Evolutionary conservation across 2,113 vertebrate species (phyloP).

Genomic region (Mohoua ochrocephala): DNA sequence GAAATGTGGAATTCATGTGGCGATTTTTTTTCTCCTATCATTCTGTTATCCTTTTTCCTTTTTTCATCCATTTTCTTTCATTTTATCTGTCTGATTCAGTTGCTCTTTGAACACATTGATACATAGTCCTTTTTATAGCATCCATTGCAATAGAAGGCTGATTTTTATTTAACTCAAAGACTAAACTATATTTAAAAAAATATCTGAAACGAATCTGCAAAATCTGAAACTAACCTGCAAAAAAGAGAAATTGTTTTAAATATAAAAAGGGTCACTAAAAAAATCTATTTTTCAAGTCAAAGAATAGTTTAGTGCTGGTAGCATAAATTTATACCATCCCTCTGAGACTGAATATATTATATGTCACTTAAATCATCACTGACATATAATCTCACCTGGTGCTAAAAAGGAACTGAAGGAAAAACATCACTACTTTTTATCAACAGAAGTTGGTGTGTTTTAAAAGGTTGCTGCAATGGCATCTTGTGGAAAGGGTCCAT

Average conservation of each 20-base stretch:
- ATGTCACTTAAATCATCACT: not conserved
- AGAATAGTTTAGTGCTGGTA: not conserved
- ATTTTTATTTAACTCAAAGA: not conserved
- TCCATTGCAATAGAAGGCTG: not conserved
- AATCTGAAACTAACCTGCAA: not conserved
- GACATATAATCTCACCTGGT: not conserved
- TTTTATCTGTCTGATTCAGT: not conserved
- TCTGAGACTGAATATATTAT: not conserved
- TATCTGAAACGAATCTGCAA: not conserved
- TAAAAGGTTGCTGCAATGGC: not conserved
- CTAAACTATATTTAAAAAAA: not conserved
- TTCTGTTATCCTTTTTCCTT: not conserved
- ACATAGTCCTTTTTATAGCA: not conserved
- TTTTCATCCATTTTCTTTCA: not conserved
- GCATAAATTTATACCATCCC: not conserved
- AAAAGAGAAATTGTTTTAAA: not conserved
- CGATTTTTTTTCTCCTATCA: not conserved
- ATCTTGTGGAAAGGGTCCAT: not conserved
- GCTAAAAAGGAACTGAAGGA: not conserved
- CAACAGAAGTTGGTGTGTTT: not conserved
- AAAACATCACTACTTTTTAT: not conserved
- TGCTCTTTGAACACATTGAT: not conserved
- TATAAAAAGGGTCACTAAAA: not conserved
- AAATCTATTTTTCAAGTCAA: not conserved
- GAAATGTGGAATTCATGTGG: not conserved